A percentile compares a stretch with the other conserved stretches of the same genome.
phyloP scores from a whole-genome alignment of 2,888 invertebrate genomes.

The Nyleta sp. region DNA sequence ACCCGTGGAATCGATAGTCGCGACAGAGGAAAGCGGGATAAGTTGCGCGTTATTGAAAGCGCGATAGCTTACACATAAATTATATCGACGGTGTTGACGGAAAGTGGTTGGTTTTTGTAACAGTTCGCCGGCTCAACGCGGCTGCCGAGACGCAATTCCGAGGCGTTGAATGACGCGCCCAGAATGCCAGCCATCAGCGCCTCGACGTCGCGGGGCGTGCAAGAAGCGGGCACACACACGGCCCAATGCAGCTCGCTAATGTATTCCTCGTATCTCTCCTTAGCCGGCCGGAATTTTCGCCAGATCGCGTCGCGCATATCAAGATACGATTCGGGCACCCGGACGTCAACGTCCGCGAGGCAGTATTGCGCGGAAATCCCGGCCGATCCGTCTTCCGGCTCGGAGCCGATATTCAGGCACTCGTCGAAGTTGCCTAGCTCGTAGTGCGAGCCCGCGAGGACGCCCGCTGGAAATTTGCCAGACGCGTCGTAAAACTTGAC shows the following conservation, averaged over 20 bases:
- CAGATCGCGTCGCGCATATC: conserved; percentile 68
- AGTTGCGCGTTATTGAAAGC: conserved; percentile 14
- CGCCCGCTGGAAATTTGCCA: conserved; percentile 87
- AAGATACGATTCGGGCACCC: conserved; percentile 68
- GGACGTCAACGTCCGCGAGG: conserved; percentile 71
- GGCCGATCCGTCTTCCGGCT: conserved; percentile 44
- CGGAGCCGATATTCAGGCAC: conserved; percentile 82
- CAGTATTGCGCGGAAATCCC: conserved; percentile 73
- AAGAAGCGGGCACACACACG: conserved; percentile 84
- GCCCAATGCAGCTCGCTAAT: conserved; percentile 83
- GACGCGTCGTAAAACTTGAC: conserved; percentile 87
- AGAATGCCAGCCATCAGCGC: conserved; percentile 73
- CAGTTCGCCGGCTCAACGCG: conserved; percentile 69
- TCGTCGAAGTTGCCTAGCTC: conserved; percentile 90
- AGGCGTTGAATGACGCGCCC: conserved; percentile 68
- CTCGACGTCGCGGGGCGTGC: conserved; percentile 78
- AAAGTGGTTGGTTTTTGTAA: conserved; percentile 68
- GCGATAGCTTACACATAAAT: conserved; percentile 73
- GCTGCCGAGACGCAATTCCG: conserved; percentile 69
- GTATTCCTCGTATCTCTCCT: conserved; percentile 70
- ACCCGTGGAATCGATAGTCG: conserved; percentile 11
- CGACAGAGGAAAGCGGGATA: conserved; percentile 15
- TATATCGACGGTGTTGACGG: conserved; percentile 68
- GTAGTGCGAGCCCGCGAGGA: conserved; percentile 87
- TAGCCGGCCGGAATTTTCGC: conserved; percentile 68